Evolutionary conservation across 2,113 vertebrate genomes (phyloP).

Genomic region (Oreocharis arfaki): DNA sequence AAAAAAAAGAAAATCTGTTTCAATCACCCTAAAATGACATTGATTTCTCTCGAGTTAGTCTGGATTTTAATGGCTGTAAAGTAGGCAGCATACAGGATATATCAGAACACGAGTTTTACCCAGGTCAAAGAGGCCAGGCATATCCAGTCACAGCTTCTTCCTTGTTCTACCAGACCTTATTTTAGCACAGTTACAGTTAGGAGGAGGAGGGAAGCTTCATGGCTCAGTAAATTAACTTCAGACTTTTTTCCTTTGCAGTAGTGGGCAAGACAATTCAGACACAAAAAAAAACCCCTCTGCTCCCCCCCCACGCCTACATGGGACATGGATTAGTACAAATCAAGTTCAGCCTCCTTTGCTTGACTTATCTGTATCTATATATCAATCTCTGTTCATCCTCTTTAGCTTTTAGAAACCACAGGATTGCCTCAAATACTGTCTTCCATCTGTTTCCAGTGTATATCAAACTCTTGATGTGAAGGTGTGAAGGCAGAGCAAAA

Average conservation of each 20-base stretch:
- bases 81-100: background rate
- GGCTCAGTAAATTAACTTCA: constrained; percentile 20
- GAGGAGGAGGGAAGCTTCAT: background rate
- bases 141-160: background rate
- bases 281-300: constrained; percentile 13
- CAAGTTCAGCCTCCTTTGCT: background rate
- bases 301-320: accelerated
- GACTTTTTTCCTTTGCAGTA: background rate
- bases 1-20: background rate
- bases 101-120: background rate
- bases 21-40: background rate
- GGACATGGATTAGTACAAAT: constrained; percentile 12
- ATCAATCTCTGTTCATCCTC: background rate
- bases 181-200: constrained; percentile 9
- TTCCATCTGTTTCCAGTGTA: background rate
- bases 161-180: background rate
- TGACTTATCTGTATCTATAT: background rate
- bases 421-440: background rate
- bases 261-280: constrained; percentile 7
- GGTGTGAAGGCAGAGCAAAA: background rate
- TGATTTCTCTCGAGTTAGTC: background rate
- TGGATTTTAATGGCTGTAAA: background rate
- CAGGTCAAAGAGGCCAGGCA: background rate
- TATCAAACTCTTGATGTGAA: background rate
- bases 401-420: background rate